These are phyloP conservation scores for Grantiella picta DNA, from an alignment of 2,113 vertebrate genomes.

Conservation along the genomic window DNA sequence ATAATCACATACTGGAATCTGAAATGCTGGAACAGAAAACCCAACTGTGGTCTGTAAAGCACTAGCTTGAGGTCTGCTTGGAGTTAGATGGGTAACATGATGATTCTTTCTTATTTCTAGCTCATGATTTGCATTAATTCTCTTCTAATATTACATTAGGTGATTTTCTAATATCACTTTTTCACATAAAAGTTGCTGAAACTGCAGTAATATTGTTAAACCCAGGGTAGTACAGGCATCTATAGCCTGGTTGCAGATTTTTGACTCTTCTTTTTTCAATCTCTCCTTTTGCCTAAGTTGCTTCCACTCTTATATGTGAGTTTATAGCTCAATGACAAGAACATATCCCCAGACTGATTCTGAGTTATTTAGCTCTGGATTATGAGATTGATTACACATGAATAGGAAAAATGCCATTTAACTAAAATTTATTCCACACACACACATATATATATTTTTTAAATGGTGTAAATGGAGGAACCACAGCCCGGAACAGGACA, in stretches of 20 bases:
- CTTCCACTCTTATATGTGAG: background rate
- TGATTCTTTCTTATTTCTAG: background rate
- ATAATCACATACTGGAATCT: background rate
- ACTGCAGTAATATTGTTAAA: background rate
- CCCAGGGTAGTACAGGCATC: background rate
- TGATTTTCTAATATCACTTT: background rate
- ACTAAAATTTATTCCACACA: background rate
- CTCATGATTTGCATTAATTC: background rate
- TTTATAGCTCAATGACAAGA: background rate
- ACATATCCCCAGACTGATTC: background rate
- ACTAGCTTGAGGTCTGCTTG: background rate
- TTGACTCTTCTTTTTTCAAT: background rate
- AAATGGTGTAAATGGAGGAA: background rate
- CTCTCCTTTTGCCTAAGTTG: background rate
- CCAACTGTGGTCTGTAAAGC: background rate
- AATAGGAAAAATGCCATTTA: background rate
- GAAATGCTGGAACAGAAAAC: background rate
- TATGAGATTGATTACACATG: background rate
- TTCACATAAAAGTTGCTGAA: background rate
- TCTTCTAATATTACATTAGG: background rate
- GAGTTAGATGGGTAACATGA: background rate
- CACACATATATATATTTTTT: too few relatives aligned
- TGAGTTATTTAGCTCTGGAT: background rate
- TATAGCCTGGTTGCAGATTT: background rate
- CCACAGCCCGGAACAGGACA: background rate